These are phyloP conservation scores for Loxodonta africana DNA, from an alignment of 2,113 vertebrate species.

Conservation along the genomic window DNA sequence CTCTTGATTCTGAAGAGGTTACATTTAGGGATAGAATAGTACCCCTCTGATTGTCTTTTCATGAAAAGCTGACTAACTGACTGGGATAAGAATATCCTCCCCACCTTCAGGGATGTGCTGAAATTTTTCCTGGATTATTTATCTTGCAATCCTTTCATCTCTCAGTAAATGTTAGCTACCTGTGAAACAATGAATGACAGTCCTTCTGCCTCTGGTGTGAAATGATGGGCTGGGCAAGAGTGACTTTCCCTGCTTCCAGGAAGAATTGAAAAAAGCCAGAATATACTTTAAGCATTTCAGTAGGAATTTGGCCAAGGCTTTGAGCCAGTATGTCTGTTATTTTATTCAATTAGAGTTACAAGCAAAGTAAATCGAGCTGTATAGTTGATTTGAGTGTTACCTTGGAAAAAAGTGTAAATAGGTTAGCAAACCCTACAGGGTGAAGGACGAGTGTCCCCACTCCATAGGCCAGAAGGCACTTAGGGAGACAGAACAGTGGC, in stretches of 20 bases:
- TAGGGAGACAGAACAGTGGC: neutral
- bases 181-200: neutral
- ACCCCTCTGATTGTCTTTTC: neutral
- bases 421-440: constrained; percentile 54
- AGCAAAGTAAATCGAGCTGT: constrained; percentile 59
- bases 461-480: neutral
- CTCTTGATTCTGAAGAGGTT: neutral
- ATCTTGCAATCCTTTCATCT: neutral
- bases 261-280: constrained; percentile 31
- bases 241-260: neutral
- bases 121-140: neutral
- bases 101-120: neutral
- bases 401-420: constrained; percentile 22
- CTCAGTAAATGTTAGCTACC: neutral
- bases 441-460: neutral
- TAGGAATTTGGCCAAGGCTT: constrained; percentile 39
- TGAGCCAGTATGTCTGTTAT: constrained; percentile 24
- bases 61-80: neutral
- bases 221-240: neutral
- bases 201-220: neutral
- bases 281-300: neutral
- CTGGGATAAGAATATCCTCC: neutral
- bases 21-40: neutral
- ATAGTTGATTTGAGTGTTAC: constrained; percentile 63
- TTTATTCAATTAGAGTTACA: constrained; percentile 71